phyloP scores from a whole-genome alignment of 2,888 invertebrate species.

The Temnothorax rugatulus region DNA sequence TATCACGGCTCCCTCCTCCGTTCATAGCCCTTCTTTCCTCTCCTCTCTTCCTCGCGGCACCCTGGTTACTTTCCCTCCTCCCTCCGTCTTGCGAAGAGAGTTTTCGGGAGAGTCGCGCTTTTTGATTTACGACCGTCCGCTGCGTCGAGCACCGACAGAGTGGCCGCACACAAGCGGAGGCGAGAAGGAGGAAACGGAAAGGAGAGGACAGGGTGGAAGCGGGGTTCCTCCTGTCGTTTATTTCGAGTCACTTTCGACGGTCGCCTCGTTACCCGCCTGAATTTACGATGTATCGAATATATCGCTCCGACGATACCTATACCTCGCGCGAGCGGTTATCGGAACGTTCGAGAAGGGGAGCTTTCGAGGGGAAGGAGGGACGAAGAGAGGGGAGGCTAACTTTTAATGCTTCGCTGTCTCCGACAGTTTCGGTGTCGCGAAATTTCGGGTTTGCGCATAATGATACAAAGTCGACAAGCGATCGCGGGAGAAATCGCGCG shows the following conservation, averaged over 20 bases:
- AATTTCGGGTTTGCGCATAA: constrained; percentile 49
- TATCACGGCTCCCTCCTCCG: constrained; percentile 26
- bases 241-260: constrained; percentile 85
- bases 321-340: constrained; percentile 39
- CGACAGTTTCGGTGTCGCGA: constrained; percentile 32
- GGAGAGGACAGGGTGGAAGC: constrained; percentile 69
- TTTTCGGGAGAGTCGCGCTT: constrained; percentile 76
- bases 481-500: constrained; percentile 34
- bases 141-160: constrained; percentile 47
- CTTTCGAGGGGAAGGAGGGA: constrained; percentile 1
- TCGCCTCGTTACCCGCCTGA: constrained; percentile 84
- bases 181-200: constrained; percentile 58
- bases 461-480: constrained; percentile 37
- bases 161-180: constrained; percentile 50
- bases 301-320: constrained; percentile 42
- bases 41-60: background rate
- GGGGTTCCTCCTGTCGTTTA: constrained; percentile 78
- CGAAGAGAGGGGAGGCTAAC: background rate
- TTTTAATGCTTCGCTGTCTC: constrained; percentile 11
- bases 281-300: constrained; percentile 82
- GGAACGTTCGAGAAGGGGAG: background rate
- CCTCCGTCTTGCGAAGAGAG: constrained; percentile 58
- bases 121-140: constrained; percentile 75
- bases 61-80: constrained; percentile 51
- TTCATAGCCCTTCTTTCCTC: constrained; percentile 3